Evolutionary conservation across 2,888 invertebrate species (phyloP).

Genomic region (Busseola fusca): DNA sequence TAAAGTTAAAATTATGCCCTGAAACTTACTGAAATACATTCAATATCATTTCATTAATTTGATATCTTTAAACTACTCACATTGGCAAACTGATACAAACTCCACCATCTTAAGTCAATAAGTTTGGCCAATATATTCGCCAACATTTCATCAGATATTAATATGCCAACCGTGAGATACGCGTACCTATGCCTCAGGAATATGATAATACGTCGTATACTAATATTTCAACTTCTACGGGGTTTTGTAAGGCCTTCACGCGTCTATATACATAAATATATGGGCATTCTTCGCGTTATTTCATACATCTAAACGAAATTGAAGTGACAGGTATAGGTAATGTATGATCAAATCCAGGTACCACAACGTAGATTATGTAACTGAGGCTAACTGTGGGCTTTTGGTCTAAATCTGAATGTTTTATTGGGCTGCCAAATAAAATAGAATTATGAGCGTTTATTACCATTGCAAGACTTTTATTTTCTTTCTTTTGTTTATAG

Average conservation of each 20-base stretch:
- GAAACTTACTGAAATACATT: not conserved
- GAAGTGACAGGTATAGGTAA: constrained; percentile 22
- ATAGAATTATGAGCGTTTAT: not conserved
- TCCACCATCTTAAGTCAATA: constrained; percentile 17
- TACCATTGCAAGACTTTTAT: too few species aligned
- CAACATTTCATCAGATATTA: constrained; percentile 57
- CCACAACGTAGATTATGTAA: not conserved
- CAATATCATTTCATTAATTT: not conserved
- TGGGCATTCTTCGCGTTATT: constrained; percentile 45
- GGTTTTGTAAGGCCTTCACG: constrained; percentile 46
- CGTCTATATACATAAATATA: constrained; percentile 39
- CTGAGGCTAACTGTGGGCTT: not conserved
- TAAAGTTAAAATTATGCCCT: not conserved
- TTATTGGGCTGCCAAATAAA: not conserved
- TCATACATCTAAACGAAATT: constrained; percentile 37
- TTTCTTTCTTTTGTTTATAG: not conserved
- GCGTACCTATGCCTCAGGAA: constrained; percentile 46
- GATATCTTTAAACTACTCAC: constrained; percentile 3
- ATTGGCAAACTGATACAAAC: constrained; percentile 18
- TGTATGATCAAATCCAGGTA: constrained; percentile 29
- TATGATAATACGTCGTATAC: constrained; percentile 53
- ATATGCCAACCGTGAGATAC: constrained; percentile 49
- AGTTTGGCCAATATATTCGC: constrained; percentile 40
- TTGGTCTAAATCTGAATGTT: constrained; percentile 8
- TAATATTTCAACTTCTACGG: constrained; percentile 58